Evolutionary conservation across 2,888 invertebrate species (phyloP).

Genomic region (Drosophila borborema): DNA sequence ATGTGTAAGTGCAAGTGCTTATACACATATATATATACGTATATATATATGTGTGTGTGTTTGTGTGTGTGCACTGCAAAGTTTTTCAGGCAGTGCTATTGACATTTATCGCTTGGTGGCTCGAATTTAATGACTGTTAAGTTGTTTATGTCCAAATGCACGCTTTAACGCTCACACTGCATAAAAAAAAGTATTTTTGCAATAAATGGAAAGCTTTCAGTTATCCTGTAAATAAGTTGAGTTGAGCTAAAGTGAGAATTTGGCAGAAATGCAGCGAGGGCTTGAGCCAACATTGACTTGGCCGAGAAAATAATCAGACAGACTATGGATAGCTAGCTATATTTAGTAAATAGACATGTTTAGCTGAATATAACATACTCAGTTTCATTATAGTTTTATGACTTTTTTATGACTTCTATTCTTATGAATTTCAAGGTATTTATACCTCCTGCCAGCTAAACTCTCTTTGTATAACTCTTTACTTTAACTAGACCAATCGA

Average conservation of each 20-base stretch:
- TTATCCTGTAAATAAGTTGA: conserved; percentile 7
- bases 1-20: conserved; percentile 16
- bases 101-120: conserved; percentile 70
- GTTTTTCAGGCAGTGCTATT: conserved; percentile 52
- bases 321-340: neutral
- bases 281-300: neutral
- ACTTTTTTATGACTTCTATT: no score
- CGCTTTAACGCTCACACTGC: conserved; percentile 36
- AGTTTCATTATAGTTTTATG: no score
- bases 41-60: neutral
- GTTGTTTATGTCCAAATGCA: conserved; percentile 39
- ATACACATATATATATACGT: neutral
- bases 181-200: neutral
- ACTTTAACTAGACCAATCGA: no score
- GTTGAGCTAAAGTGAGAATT: no score
- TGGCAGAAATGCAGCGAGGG: no score
- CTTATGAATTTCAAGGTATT: neutral
- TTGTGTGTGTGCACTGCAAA: conserved; percentile 17
- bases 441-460: neutral
- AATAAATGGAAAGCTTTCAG: neutral
- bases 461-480: no score
- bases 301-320: neutral
- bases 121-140: conserved; percentile 69
- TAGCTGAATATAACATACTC: no score
- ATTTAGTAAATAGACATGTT: no score